Evolutionary conservation across 2,888 invertebrate genomes (phyloP).

Genomic region (Bembecia ichneumoniformis): DNA sequence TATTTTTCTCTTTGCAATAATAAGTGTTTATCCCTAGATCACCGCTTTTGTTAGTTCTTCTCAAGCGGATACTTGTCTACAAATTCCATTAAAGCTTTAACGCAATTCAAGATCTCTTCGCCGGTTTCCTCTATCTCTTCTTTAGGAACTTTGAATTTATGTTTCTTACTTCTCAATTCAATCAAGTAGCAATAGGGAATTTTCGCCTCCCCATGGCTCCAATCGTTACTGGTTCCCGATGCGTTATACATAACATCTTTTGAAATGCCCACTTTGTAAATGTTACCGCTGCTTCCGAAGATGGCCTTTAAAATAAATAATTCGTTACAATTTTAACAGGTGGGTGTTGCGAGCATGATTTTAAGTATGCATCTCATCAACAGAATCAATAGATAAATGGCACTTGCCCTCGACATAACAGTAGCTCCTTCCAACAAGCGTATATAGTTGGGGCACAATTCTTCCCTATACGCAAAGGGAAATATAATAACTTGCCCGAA

Average conservation of each 20-base stretch:
- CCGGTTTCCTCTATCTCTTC: slow-evolving; percentile 52
- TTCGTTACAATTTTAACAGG: no score
- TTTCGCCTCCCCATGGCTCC: slow-evolving; percentile 43
- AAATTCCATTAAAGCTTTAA: slow-evolving; percentile 50
- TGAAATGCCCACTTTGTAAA: slow-evolving; percentile 57
- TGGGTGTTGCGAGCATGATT: no score
- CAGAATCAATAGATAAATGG: neutral
- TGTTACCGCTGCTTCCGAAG: slow-evolving; percentile 41
- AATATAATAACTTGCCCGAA: slow-evolving; percentile 58
- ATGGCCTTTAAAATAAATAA: slow-evolving; percentile 34
- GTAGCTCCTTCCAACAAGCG: slow-evolving; percentile 54
- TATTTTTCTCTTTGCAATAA: neutral
- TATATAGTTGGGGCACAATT: slow-evolving; percentile 48
- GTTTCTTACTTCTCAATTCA: slow-evolving; percentile 48
- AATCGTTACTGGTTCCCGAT: slow-evolving; percentile 55
- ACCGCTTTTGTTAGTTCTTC: slow-evolving; percentile 4
- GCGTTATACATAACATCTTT: slow-evolving; percentile 57
- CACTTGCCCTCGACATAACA: slow-evolving; percentile 49
- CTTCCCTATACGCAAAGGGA: slow-evolving; percentile 43
- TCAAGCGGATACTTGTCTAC: slow-evolving; percentile 29
- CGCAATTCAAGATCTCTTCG: slow-evolving; percentile 39
- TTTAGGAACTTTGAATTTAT: slow-evolving; percentile 45
- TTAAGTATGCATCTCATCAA: neutral
- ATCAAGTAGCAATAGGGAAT: slow-evolving; percentile 58
- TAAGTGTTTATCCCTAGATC: neutral